Evolutionary conservation across 2,797 vertebrate species (phyloP), one percentile per base, ranked within the genome.

Genomic region (Sorex maritimensis): DNA sequence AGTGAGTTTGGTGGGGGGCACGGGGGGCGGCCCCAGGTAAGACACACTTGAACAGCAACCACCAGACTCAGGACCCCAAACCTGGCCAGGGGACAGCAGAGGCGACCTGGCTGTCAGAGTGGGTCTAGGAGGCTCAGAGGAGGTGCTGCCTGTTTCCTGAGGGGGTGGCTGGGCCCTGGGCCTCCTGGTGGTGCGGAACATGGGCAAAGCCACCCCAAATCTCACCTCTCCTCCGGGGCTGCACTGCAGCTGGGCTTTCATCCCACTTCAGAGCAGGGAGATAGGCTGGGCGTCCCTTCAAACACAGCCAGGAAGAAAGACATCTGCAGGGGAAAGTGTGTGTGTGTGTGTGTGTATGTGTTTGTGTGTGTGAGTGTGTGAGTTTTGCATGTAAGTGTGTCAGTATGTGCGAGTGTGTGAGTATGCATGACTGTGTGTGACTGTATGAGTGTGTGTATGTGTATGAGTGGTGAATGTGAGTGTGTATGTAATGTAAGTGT

Each of bases 81-180:
- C 2, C 0, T 4, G 5, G 49, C 44, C 26, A 34, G 4, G 30
- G 14, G 82, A 58, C 38, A 6, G 12, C 1, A 30, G 23, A 46
- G 41, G 28, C 30, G 61, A 6, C 15, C 46, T 5, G 0, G 2
- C 26, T 26, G 3, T 55, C 58, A 30, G 38, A 41, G 49, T 24
- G 26, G 9, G 65, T 41, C 4, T 5, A 55, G 34, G 41, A n/a
- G 28, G 3, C 4, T 0, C 9, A 5, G 1, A 5, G 23, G 3
- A 23, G 78, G 52, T 5, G 0, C 7, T 0, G 0, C 0, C 13
- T 9, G 52, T 49, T 55, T 14, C 55, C 0, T 0, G 3, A 12
- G 28, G 44, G 38, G 28, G 28, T 4, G 5, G n/a, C 67, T 69
- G 28, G 67, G n/a, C 26, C 3, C 5, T 1, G 14, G 6, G 67